These are phyloP conservation scores for Noctua pronuba DNA, from an alignment of 2,888 invertebrate species.

Conservation along the genomic window DNA sequence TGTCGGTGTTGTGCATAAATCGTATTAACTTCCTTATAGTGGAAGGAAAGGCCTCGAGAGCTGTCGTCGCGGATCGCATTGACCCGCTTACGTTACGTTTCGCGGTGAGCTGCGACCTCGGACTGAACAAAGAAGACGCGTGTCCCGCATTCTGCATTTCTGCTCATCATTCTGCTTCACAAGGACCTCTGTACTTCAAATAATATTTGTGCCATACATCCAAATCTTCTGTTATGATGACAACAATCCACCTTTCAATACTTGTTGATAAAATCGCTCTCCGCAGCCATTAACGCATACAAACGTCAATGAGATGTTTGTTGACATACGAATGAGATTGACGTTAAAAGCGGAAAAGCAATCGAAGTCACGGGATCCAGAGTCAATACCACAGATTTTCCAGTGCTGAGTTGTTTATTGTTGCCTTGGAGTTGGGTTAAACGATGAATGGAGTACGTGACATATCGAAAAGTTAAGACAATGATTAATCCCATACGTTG, in stretches of 20 bases:
- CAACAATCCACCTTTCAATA: conserved; percentile 4
- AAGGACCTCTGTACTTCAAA: conserved; percentile 54
- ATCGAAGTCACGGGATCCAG: not conserved
- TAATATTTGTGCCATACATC: conserved; percentile 53
- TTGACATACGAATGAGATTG: conserved; percentile 18
- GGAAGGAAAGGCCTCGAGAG: conserved; percentile 81
- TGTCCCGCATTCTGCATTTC: conserved; percentile 72
- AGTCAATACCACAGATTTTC: conserved; percentile 13
- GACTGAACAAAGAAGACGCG: conserved; percentile 72
- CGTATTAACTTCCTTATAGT: conserved; percentile 76
- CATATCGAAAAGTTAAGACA: conserved; percentile 4
- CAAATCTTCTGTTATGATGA: conserved; percentile 17
- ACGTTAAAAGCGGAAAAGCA: conserved; percentile 24
- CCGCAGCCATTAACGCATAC: not conserved
- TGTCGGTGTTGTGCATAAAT: conserved; percentile 69
- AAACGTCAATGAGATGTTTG: conserved; percentile 22
- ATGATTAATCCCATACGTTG: not conserved
- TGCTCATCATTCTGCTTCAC: conserved; percentile 68
- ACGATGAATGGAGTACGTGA: not conserved
- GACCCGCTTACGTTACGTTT: conserved; percentile 78
- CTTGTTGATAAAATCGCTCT: conserved; percentile 26
- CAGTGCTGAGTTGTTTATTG: not conserved
- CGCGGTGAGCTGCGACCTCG: conserved; percentile 67
- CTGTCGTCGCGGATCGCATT: conserved; percentile 79
- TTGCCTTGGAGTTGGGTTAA: not conserved